Evolutionary conservation across 2,113 vertebrate species (phyloP).

Genomic region (Toxotes chatareus): DNA sequence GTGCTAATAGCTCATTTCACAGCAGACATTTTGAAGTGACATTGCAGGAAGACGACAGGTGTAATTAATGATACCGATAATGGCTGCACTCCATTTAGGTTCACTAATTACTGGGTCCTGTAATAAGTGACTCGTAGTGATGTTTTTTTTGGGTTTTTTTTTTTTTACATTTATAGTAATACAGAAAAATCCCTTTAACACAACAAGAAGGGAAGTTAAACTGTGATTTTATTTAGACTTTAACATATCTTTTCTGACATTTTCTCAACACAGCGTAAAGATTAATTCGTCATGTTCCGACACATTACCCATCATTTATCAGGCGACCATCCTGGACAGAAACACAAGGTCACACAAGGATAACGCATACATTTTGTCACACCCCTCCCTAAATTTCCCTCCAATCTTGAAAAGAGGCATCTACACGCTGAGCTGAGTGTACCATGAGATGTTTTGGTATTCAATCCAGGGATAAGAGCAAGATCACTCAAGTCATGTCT

Average conservation of each 20-base stretch:
- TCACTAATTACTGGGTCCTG: not conserved
- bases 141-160: not conserved
- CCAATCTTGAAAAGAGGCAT: constrained; percentile 18
- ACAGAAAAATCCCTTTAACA: not conserved
- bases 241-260: not conserved
- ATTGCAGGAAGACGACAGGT: not conserved
- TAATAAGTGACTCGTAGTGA: not conserved
- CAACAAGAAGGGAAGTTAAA: not conserved
- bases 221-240: not conserved
- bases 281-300: not conserved
- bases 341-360: constrained; percentile 56
- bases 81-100: not conserved
- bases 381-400: not conserved
- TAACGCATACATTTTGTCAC: constrained; percentile 5
- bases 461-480: constrained; percentile 42
- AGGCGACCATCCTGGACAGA: not conserved
- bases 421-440: not conserved
- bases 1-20: not conserved
- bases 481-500: constrained; percentile 65
- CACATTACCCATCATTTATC: constrained; percentile 8
- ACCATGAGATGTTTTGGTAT: constrained; percentile 54
- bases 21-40: not conserved
- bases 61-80: not conserved
- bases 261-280: not conserved
- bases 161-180: no score